Conservation (phyloP, 2,888 invertebrate species). For the Agriotes lineatus region DNA sequence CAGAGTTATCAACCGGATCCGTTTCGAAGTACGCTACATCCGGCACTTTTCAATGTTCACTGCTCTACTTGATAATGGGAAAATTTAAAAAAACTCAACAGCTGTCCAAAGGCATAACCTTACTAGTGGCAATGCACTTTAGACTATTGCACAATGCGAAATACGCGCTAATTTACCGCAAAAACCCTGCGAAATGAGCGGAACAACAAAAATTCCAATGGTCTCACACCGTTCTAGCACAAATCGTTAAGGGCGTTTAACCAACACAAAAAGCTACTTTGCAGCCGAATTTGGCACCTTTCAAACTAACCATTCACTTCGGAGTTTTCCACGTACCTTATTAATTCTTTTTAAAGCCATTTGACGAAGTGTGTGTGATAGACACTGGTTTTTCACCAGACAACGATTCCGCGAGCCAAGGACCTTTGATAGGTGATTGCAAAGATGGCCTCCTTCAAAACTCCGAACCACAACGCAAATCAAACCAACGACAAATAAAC, state of each 20-base stretch:
- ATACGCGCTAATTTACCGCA: constrained; percentile 34
- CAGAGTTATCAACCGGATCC: constrained; percentile 49
- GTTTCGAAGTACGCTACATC: constrained; percentile 64
- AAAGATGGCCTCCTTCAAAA: constrained; percentile 88
- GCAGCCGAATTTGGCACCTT: constrained; percentile 49
- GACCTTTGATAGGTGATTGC: constrained; percentile 89
- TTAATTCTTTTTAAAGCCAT: constrained; percentile 98
- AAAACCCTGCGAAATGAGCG: constrained; percentile 34
- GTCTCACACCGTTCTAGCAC: constrained; percentile 77
- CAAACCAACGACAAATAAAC: constrained; percentile 64
- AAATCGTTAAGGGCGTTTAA: constrained; percentile 71
- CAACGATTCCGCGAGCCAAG: constrained; percentile 87
- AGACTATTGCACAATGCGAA: constrained; percentile 37
- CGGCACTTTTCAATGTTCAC: constrained; percentile 60
- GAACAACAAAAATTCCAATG: constrained; percentile 73
- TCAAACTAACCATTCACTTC: constrained; percentile 50
- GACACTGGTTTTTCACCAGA: constrained; percentile 83
- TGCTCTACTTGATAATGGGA: constrained; percentile 48
- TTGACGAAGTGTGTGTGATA: constrained; percentile 77
- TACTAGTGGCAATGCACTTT: constrained; percentile 41
- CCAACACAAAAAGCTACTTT: constrained; percentile 53
- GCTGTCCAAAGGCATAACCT: constrained; percentile 30
- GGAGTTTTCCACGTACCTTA: constrained; percentile 80
- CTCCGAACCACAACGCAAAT: constrained; percentile 80
- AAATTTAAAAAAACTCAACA: constrained; percentile 24